phyloP scores from a whole-genome alignment of 2,797 vertebrate genomes.

The Cercopithecus mitis region DNA sequence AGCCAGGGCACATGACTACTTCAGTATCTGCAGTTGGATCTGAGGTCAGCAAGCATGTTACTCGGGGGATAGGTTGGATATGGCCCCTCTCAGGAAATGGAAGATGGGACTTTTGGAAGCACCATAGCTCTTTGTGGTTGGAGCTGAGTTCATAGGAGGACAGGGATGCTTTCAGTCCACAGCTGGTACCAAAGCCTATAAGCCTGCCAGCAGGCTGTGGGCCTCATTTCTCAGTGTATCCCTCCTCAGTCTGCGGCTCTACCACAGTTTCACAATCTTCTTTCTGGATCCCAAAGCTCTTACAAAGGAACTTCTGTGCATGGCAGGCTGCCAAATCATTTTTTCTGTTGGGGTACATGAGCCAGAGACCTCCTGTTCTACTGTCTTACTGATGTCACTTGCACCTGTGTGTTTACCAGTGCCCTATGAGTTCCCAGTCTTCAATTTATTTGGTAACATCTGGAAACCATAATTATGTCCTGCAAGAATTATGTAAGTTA shows the following conservation, averaged over 20 bases:
- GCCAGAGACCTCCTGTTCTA: too few species aligned
- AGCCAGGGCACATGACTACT: neutral
- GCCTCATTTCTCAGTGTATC: neutral
- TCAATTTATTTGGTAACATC: neutral
- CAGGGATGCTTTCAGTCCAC: neutral
- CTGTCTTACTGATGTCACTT: neutral
- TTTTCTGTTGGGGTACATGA: neutral
- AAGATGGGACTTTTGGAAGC: neutral
- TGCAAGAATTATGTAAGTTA: neutral
- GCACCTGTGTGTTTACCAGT: neutral
- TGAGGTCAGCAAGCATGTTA: neutral
- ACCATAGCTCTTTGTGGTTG: neutral
- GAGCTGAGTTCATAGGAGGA: neutral
- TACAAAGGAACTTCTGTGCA: neutral
- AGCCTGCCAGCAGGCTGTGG: neutral
- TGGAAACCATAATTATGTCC: neutral
- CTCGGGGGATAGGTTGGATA: neutral
- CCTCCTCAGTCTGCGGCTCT: neutral
- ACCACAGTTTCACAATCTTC: neutral
- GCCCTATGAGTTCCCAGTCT: rapidly evolving
- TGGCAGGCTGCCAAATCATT: neutral
- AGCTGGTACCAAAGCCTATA: neutral
- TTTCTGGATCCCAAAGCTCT: neutral
- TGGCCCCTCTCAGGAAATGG: neutral
- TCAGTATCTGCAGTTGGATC: neutral